Conservation (phyloP, 2,888 invertebrate species). For the Watsonalla binaria region DNA sequence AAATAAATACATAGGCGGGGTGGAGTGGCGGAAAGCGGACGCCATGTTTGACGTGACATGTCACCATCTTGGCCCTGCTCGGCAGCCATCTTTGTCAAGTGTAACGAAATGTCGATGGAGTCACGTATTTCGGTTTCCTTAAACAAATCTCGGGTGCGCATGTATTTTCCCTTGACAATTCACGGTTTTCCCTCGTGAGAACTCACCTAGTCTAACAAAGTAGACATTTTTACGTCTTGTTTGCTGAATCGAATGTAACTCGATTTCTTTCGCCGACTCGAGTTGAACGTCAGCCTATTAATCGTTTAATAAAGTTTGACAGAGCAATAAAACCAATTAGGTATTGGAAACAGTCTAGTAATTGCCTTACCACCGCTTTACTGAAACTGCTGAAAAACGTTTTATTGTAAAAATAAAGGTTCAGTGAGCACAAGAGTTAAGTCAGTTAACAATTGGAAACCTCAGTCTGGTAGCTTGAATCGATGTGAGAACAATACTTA, state of each 20-base stretch:
- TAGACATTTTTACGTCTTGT: background rate
- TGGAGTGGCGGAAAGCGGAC: slow-evolving; percentile 39
- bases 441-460: slow-evolving; percentile 40
- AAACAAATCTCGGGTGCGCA: slow-evolving; percentile 48
- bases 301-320: background rate
- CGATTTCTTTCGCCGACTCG: too few species aligned
- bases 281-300: too few species aligned
- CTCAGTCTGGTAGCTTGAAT: slow-evolving; percentile 19
- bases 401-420: slow-evolving; percentile 33
- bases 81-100: slow-evolving; percentile 51
- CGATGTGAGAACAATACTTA: too few species aligned
- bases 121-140: slow-evolving; percentile 60
- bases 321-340: background rate
- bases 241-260: background rate
- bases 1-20: slow-evolving; percentile 31
- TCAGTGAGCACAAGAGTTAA: slow-evolving; percentile 31
- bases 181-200: slow-evolving; percentile 12
- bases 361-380: slow-evolving; percentile 5
- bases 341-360: background rate
- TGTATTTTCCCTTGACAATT: slow-evolving; percentile 29
- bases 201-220: slow-evolving; percentile 2
- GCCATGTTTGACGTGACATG: slow-evolving; percentile 52
- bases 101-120: slow-evolving; percentile 54
- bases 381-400: slow-evolving; percentile 17
- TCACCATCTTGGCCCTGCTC: slow-evolving; percentile 43